These are phyloP conservation scores for Panulirus ornatus DNA, from an alignment of 1,140 invertebrate genomes.

Conservation along the genomic window DNA sequence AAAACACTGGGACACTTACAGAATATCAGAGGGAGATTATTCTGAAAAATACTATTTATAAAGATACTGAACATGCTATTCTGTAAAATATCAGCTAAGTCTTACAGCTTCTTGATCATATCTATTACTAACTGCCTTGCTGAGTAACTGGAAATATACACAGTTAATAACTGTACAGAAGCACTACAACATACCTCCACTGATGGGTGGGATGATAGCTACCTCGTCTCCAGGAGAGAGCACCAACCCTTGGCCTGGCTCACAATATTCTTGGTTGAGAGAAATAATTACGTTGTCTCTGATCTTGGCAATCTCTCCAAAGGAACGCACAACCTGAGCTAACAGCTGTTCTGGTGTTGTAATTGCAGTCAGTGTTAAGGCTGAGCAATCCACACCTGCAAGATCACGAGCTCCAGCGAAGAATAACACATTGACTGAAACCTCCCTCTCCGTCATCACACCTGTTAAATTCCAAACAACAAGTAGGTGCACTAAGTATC, in stretches of 20 bases:
- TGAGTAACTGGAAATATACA: too few relatives aligned
- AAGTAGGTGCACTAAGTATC: too few relatives aligned
- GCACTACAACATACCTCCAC: slow-evolving; percentile 67
- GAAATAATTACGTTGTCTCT: slow-evolving; percentile 70
- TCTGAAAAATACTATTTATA: too few relatives aligned
- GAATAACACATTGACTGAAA: slow-evolving; percentile 59
- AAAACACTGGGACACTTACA: too few relatives aligned
- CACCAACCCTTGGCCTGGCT: slow-evolving; percentile 53
- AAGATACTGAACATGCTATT: too few relatives aligned
- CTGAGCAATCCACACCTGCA: slow-evolving; percentile 56
- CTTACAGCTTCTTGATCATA: too few relatives aligned
- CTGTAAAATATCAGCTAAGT: too few relatives aligned
- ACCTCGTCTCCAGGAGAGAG: slow-evolving; percentile 73
- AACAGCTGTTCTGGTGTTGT: slow-evolving; percentile 57
- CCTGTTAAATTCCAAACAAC: slow-evolving; percentile 46
- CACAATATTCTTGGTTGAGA: slow-evolving; percentile 74
- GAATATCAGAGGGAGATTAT: too few relatives aligned
- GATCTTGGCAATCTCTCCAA: slow-evolving; percentile 67
- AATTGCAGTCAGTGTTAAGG: slow-evolving; percentile 42
- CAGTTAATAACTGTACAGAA: neutral
- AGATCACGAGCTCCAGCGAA: slow-evolving; percentile 71
- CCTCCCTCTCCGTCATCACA: slow-evolving; percentile 65
- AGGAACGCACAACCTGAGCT: slow-evolving; percentile 51
- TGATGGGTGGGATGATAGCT: slow-evolving; percentile 75
- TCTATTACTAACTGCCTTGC: too few relatives aligned